Conservation (phyloP, 2,113 vertebrate species). For the Lipophrys pholis region DNA sequence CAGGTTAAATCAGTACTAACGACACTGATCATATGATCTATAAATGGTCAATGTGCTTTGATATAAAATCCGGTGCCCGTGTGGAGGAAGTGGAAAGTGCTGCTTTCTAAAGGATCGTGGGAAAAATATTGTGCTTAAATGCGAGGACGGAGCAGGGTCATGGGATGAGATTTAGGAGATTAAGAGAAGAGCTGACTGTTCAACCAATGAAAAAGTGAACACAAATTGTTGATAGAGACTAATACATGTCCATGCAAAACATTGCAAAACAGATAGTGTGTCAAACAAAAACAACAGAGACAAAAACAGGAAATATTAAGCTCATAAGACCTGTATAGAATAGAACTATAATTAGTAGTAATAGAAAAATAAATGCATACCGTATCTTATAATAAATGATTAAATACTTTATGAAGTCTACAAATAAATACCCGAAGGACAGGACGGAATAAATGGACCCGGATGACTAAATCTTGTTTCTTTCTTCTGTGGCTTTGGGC, state of each 20-base stretch:
- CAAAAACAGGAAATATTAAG: not conserved
- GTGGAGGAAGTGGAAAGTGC: not conserved
- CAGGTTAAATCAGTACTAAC: not conserved
- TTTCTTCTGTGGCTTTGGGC: slow-evolving; percentile 28
- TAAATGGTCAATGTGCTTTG: slow-evolving; percentile 30
- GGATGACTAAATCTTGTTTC: slow-evolving; percentile 7
- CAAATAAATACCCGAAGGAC: not conserved
- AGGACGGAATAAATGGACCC: not conserved
- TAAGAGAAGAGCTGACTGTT: slow-evolving; percentile 36
- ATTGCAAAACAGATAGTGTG: not conserved
- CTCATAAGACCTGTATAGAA: not conserved
- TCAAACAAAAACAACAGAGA: slow-evolving; percentile 10
- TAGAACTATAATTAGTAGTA: slow-evolving; percentile 7
- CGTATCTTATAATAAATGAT: slow-evolving; percentile 15
- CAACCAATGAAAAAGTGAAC: slow-evolving; percentile 29
- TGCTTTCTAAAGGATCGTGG: slow-evolving; percentile 11
- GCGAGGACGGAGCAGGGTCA: slow-evolving; percentile 53
- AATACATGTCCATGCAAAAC: slow-evolving; percentile 25
- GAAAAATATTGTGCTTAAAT: slow-evolving; percentile 35
- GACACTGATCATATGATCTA: slow-evolving; percentile 1
- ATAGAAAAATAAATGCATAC: slow-evolving; percentile 49
- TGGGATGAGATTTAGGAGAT: slow-evolving; percentile 52
- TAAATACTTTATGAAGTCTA: slow-evolving; percentile 25
- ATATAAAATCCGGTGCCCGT: slow-evolving; percentile 42
- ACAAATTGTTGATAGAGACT: slow-evolving; percentile 20